Evolutionary conservation across 2,888 invertebrate genomes (phyloP), one percentile per base, ranked within the genome.

Genomic region (Prosapia bicincta): DNA sequence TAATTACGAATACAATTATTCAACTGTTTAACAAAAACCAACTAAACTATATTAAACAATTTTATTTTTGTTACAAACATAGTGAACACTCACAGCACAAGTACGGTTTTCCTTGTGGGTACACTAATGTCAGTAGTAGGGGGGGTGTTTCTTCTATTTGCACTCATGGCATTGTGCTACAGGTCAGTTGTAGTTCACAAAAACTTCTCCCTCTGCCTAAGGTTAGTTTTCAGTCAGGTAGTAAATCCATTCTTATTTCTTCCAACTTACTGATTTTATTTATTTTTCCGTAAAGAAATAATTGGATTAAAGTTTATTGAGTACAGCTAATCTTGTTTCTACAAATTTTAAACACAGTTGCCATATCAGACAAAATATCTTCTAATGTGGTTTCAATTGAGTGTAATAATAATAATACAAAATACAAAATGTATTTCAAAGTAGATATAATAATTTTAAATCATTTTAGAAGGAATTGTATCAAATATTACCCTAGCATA

Each of bases 101-200:
- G 96, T 92, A 96, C 96, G 90, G 94, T 95, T 89, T 95, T 95
- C 92, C 93, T 97, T 91, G 97, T 97, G 89, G 94, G 93, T 91
- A 94, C 95, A 89, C 95, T 97, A 91, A 96, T 97, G 93, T 96
- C 96, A 90, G 96, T 96, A 91, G 96, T 97, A 92, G 97, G 96
- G 92, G 96, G 96, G 91, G 97, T 97, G 91, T 97, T 97, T 93
- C 92, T 97, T 90, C 92, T 96, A 91, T 97, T 97, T 93, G 96
- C 97, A 90, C 93, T 96, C 91, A 94, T 97, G 94, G 97, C 97
- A 90, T 94, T 97, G 91, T 97, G 97, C 94, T 97, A 97, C 95
- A 95, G 96, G 95, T 96, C 95, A 95, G 95, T 95, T 92, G 95
- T 95, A 93, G 95, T 96, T 92, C 95, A 96, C 94, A 95, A 94